Evolutionary conservation across 2,797 vertebrate species (phyloP).

Genomic region (Arctocebus calabarensis): DNA sequence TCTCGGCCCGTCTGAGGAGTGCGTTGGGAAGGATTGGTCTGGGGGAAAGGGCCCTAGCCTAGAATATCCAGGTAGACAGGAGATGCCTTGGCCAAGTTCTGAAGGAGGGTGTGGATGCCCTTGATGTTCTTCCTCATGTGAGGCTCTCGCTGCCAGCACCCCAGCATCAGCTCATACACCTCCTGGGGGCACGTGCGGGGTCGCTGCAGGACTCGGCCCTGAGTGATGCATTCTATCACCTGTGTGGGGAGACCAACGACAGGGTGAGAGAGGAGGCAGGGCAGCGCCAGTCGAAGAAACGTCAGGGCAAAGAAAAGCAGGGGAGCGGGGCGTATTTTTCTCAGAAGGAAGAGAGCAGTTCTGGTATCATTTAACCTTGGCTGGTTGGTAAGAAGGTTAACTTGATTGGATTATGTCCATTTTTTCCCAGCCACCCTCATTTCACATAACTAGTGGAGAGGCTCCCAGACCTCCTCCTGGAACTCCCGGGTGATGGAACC

Average conservation of each 20-base stretch:
- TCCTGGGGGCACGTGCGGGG: slow-evolving; percentile 98
- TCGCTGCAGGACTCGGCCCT: slow-evolving; percentile 97
- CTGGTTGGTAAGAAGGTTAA: background rate
- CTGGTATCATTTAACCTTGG: background rate
- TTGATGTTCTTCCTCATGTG: slow-evolving; percentile 99
- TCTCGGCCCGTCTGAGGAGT: slow-evolving; percentile 83
- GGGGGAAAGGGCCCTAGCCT: slow-evolving; percentile 90
- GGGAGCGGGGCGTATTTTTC: background rate
- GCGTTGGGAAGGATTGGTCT: slow-evolving; percentile 75
- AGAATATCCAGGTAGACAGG: slow-evolving; percentile 99
- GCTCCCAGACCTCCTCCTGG: background rate
- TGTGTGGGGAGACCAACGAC: slow-evolving; percentile 78
- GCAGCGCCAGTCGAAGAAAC: background rate
- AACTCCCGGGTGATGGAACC: background rate
- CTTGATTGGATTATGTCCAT: background rate
- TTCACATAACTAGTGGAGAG: background rate
- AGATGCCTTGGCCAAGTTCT: slow-evolving; percentile 98
- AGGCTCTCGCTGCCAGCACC: slow-evolving; percentile 99
- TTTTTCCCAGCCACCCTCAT: background rate
- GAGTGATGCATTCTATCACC: slow-evolving; percentile 99
- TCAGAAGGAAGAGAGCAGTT: background rate
- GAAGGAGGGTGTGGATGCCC: slow-evolving; percentile 96
- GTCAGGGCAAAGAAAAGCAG: background rate
- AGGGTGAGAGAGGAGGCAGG: slow-evolving; percentile 22
- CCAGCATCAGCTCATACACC: slow-evolving; percentile 98